Evolutionary conservation across 2,113 vertebrate species (phyloP).

Genomic region (Trematocara nigrifrons): DNA sequence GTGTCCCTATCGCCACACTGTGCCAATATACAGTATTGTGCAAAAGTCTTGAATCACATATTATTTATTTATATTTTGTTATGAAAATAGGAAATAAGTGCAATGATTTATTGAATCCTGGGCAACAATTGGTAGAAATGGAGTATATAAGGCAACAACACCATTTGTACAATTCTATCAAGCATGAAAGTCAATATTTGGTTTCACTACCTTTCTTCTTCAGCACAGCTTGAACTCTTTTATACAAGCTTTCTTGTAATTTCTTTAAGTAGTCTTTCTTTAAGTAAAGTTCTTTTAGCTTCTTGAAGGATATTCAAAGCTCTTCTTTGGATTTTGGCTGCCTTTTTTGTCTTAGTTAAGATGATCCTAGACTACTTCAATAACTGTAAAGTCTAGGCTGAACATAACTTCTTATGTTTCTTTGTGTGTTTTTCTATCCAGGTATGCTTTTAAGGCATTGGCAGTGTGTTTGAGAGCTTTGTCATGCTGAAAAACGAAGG

Average conservation of each 20-base stretch:
- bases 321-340: background rate
- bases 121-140: background rate
- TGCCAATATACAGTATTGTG: background rate
- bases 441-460: background rate
- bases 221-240: background rate
- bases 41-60: background rate
- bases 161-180: background rate
- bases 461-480: background rate
- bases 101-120: background rate
- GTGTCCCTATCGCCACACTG: background rate
- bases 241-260: background rate
- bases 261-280: background rate
- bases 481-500: background rate
- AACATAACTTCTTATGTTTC: background rate
- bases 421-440: background rate
- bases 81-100: background rate
- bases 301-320: background rate
- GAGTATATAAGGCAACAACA: background rate
- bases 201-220: background rate
- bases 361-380: background rate
- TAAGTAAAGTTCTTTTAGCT: background rate
- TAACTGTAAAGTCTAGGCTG: background rate
- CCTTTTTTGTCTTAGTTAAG: background rate
- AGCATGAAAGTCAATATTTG: background rate
- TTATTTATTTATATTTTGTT: background rate